Conservation (phyloP, 1,140 invertebrate genomes). For the Sycobia sp. region DNA sequence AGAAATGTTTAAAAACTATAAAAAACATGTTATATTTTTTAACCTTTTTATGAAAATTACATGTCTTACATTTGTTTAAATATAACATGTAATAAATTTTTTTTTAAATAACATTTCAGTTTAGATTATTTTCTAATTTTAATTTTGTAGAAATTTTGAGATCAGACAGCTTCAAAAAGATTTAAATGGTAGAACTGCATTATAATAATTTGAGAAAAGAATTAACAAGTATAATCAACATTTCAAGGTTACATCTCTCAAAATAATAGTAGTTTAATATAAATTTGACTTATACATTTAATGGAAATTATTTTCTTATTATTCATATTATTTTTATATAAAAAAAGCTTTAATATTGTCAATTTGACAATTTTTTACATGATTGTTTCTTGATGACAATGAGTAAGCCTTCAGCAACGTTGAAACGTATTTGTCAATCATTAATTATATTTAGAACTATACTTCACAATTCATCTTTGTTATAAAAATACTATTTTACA, state of each 20-base stretch:
- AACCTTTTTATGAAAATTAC: conserved; percentile 16
- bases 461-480: conserved; percentile 37
- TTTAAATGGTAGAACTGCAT: not conserved
- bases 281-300: conserved; percentile 1
- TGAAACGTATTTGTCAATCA: conserved; percentile 17
- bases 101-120: conserved; percentile 5
- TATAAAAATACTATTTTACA: conserved; percentile 63
- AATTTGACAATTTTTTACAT: conserved; percentile 22
- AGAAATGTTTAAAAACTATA: too few species aligned
- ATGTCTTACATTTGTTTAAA: not conserved
- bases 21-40: conserved; percentile 17
- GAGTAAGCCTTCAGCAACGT: conserved; percentile 17
- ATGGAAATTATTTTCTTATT: conserved; percentile 12
- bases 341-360: conserved; percentile 5
- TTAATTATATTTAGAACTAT: conserved; percentile 34
- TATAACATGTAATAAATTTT: conserved; percentile 15
- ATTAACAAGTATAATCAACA: conserved; percentile 1
- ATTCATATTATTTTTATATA: conserved; percentile 14
- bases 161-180: conserved; percentile 14
- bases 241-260: conserved; percentile 24
- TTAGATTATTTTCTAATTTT: conserved; percentile 11
- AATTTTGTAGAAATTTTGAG: conserved; percentile 14
- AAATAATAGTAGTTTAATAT: conserved; percentile 40
- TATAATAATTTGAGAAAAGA: conserved; percentile 3
- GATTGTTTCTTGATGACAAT: conserved; percentile 8